These are phyloP conservation scores for Allobates femoralis DNA, from an alignment of 2,797 vertebrate species.

Conservation along the genomic window DNA sequence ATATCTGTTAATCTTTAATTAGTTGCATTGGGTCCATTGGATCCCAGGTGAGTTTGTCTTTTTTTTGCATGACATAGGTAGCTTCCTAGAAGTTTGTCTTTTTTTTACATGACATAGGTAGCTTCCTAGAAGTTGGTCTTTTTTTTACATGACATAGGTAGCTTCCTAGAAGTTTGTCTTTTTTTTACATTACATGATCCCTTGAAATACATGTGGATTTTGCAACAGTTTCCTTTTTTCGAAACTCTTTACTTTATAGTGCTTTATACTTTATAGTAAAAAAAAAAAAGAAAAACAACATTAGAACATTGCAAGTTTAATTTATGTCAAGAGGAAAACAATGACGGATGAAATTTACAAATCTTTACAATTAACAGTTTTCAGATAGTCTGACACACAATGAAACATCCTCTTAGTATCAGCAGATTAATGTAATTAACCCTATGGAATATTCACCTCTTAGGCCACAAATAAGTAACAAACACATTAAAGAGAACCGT, in stretches of 20 bases:
- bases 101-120: no score
- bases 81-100: no score
- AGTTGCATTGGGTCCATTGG: no score
- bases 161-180: no score
- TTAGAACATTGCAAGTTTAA: conserved; percentile 45
- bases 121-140: no score
- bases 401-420: background rate
- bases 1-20: no score
- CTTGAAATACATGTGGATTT: background rate
- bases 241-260: no score
- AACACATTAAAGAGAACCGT: background rate
- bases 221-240: background rate
- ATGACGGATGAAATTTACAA: conserved; percentile 43
- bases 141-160: no score
- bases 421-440: background rate
- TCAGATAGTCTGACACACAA: conserved; percentile 9
- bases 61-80: no score
- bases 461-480: background rate
- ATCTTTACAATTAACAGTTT: conserved; percentile 40
- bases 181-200: no score
- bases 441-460: background rate
- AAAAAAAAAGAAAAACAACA: background rate
- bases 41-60: no score
- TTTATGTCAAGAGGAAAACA: conserved; percentile 12
- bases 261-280: background rate